Evolutionary conservation across 2,113 vertebrate genomes (phyloP).

Genomic region (Saccopteryx bilineata): DNA sequence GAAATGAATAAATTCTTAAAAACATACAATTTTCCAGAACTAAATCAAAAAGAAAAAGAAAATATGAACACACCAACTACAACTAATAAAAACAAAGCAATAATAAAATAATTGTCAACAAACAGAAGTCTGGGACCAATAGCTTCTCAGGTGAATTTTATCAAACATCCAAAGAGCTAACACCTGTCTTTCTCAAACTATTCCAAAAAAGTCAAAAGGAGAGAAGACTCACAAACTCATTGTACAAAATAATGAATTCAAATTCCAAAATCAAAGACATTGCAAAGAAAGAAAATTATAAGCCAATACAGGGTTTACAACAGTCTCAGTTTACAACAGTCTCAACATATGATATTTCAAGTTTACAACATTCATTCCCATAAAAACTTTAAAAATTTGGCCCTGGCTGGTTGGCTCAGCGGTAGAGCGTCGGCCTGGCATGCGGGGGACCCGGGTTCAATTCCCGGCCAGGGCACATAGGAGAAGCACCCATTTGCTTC

Average conservation of each 20-base stretch:
- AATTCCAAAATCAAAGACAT: not conserved
- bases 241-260: not conserved
- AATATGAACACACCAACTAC: no score
- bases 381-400: no score
- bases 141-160: not conserved
- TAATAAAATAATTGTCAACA: not conserved
- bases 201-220: not conserved
- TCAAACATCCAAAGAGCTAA: not conserved
- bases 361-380: no score
- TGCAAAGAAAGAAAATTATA: not conserved
- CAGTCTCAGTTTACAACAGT: no score
- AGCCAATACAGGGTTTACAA: not conserved
- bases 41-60: no score
- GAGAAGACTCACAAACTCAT: not conserved
- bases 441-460: no score
- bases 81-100: not conserved
- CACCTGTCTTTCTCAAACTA: not conserved
- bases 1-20: not conserved
- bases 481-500: no score
- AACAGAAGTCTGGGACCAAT: not conserved
- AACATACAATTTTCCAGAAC: not conserved
- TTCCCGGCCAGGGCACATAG: no score
- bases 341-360: no score
- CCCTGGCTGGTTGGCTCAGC: no score
- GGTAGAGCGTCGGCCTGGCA: no score